Evolutionary conservation across 2,888 invertebrate genomes (phyloP), one percentile per base, ranked within the genome.

Genomic region (Melanargia galathea): DNA sequence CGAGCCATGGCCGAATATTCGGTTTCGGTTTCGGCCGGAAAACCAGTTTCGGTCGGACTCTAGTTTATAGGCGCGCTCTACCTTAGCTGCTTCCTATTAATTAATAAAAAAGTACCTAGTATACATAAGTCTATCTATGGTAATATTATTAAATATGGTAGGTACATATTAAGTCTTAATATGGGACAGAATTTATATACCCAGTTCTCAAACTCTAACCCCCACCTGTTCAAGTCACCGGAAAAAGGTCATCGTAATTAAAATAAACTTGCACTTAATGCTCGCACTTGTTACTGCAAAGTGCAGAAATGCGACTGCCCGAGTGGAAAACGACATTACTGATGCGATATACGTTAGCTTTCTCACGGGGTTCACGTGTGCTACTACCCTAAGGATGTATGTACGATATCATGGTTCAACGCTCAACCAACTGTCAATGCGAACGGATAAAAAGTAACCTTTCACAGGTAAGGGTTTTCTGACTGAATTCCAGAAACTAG

Each of bases 391-490:
- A 75, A 79, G 79, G 79, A 84, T 86, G 83, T 75, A 74, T 78
- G 82, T 81, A 86, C 75, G 87, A 80, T 84, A 87, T n/a, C n/a
- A n/a, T 85, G 91, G 84, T 90, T 86, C 83, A 84, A 82, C 80
- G 89, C 79, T 73, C 80, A 88, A 90, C 86, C 86, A 33, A 79
- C 77, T 62, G 35, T 35, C 45, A 59, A 51, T 56, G 51, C 26
- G 10, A 18, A 54, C 10, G 73, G 73, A 78, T 76, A 83, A 84
- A 81, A 83, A 82, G 70, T 73, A 45, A 64, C 69, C 69, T 67
- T 81, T 76, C 80, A 74, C 77, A 78, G 71, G n/a, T n/a, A n/a
- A n/a, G n/a, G n/a, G 72, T 70, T 20, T 72, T 72, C 72, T 68
- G 55, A 13, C 30, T 38, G 18, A 38, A 58, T 43, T 38, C 62